Base-by-base conservation (phyloP, 2,113 vertebrate species). In the Neolamprologus longior region DNA sequence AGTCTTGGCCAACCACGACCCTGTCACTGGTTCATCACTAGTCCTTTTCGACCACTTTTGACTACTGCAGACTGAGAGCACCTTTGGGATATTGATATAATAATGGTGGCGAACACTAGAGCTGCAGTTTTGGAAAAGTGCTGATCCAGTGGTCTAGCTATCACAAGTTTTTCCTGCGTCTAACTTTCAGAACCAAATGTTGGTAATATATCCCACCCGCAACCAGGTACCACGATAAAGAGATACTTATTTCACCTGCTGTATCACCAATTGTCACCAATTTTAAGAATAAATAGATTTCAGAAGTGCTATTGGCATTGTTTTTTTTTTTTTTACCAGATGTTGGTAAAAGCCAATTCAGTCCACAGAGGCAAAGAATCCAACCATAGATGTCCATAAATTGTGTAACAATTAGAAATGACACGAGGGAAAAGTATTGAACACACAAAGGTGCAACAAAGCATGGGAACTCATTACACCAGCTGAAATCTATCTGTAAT, bases 1-100 rank as follows among this genome's bases (percentile, higher is more conserved):
- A 66, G 10, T 0, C 61, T 66, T 66, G 33, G 61, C 33, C 3
- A 0, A 5, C 3, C 19, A 66, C 0, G 3, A 66, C 10, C 33
- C 33, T 13, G 33, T 66, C 61, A 66, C 19, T 37, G 61, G 33
- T 66, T 66, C 61, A 37, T 8, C 61, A 3, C 4, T 37, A 37
- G 61, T 66, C 33, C 61, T 37, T 66, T 37, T 66, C 33, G 5
- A 66, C 61, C 61, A 21, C 7, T 66, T 66, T 2, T 66, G 19
- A 37, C 19, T n/a, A 66, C 61, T 66, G 61, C 61, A 66, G 19
- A 66, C 7, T 66, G 33, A 37, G 33, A n/a, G n/a, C n/a, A n/a
- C n/a, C n/a, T n/a, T n/a, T n/a, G n/a, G n/a, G n/a, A n/a, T n/a
- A n/a, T n/a, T n/a, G n/a, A n/a, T n/a, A n/a, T n/a, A n/a, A n/a